These are phyloP conservation scores for Drosophila trapezifrons DNA, from an alignment of 1,140 invertebrate genomes.

Conservation along the genomic window DNA sequence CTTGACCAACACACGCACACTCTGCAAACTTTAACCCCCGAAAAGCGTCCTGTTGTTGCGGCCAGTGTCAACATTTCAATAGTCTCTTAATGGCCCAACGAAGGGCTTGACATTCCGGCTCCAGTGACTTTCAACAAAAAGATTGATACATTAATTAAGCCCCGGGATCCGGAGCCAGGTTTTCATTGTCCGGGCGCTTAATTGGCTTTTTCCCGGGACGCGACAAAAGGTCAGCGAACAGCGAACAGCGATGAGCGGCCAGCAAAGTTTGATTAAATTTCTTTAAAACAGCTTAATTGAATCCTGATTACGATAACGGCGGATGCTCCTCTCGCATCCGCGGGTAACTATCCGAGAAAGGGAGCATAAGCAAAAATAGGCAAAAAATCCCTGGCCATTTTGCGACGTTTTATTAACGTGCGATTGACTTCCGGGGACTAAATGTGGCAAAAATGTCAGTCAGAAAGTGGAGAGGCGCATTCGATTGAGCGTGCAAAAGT, in stretches of 20 bases:
- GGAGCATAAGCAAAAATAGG: neutral
- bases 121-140: slow-evolving; percentile 35
- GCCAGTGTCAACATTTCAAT: slow-evolving; percentile 60
- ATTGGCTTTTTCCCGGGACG: slow-evolving; percentile 60
- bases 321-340: slow-evolving; percentile 14
- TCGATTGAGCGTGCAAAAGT: slow-evolving; percentile 79
- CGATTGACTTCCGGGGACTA: slow-evolving; percentile 57
- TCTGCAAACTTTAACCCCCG: slow-evolving; percentile 12
- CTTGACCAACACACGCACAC: slow-evolving; percentile 22
- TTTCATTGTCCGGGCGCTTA: slow-evolving; percentile 41
- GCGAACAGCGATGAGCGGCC: neutral
- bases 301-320: slow-evolving; percentile 41
- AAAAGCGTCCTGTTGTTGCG: slow-evolving; percentile 40
- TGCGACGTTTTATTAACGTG: slow-evolving; percentile 59
- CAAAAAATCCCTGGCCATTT: slow-evolving; percentile 35
- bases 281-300: slow-evolving; percentile 36
- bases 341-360: slow-evolving; percentile 42
- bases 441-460: slow-evolving; percentile 38
- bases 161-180: slow-evolving; percentile 10
- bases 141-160: slow-evolving; percentile 61
- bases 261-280: slow-evolving; percentile 42
- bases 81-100: slow-evolving; percentile 66
- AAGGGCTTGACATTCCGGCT: slow-evolving; percentile 47
- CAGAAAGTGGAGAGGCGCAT: slow-evolving; percentile 54
- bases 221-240: slow-evolving; percentile 21